These are phyloP conservation scores for Porites lobata DNA, from an alignment of 92 coral and sea anemone species.

Conservation along the genomic window DNA sequence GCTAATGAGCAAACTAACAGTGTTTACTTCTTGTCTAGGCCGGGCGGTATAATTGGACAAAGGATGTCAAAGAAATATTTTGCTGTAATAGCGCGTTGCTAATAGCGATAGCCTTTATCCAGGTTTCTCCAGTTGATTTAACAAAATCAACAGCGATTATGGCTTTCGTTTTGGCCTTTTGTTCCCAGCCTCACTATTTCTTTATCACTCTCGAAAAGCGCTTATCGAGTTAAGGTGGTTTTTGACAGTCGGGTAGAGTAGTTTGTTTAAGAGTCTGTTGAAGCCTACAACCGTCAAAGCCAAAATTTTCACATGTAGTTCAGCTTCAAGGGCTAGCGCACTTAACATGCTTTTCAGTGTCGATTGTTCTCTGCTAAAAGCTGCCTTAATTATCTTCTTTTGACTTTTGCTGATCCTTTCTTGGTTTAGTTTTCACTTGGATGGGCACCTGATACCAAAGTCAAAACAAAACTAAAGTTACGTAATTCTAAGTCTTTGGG, in stretches of 20 bases:
- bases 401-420: not conserved
- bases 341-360: conserved; percentile 12
- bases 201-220: not conserved
- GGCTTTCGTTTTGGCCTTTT: conserved; percentile 15
- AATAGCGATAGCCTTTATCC: conserved; percentile 21
- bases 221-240: not conserved
- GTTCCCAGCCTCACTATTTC: not conserved
- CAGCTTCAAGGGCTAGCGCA: not conserved
- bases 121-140: conserved; percentile 23
- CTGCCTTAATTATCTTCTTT: conserved; percentile 8
- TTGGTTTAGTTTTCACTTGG: conserved; percentile 1
- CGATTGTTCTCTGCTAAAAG: conserved; percentile 7
- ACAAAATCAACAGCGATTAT: conserved; percentile 17
- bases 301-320: not conserved
- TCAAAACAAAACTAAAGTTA: not conserved
- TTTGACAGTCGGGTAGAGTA: not conserved
- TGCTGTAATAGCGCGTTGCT: conserved; percentile 11
- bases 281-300: not conserved
- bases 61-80: not conserved
- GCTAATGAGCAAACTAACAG: not conserved
- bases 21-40: not conserved
- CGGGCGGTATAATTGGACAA: not conserved
- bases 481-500: too few relatives aligned
- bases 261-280: not conserved
- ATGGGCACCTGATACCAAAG: conserved; percentile 13